Evolutionary conservation across 2,113 vertebrate species (phyloP), one percentile per base, ranked within the genome.

Genomic region (Siniperca chuatsi): DNA sequence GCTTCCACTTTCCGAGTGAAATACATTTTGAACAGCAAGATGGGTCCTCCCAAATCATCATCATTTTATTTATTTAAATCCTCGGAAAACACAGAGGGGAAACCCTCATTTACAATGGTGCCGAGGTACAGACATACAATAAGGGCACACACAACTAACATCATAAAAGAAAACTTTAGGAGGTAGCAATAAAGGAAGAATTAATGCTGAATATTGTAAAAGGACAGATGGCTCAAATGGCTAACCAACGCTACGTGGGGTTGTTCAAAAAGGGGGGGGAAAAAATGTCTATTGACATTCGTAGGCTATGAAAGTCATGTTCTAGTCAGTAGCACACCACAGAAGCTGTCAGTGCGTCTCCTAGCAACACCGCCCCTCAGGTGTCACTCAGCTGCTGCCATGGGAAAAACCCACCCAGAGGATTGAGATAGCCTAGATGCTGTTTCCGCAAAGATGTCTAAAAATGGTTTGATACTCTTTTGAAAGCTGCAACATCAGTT

Each of bases 321-420:
- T 18, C 11, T 29, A 29, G 29, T 29, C 1, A 29, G 29, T 29
- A 29, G 29, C 29, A 29, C 29, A 29, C 29, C 44, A 69, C 12
- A 2, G 29, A 81, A 20, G 46, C 10, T 71, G 44, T 25, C n/a
- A 18, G 23, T 7, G 15, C 1, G 9, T 77, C 61, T 81, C 58
- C 37, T 72, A 58, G 70, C 70, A 81, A 81, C 52, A 7, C 18
- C 20, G 4, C 13, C 65, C 50, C 12, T 7, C 33, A 71, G 20
- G 61, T 60, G 50, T 75, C 61, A 69, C n/a, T 75, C 65, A 72
- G 35, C 12, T 66, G 46, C 55, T 68, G 62, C 37, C 61, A 10
- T 57, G 33, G 50, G 60, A 66, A 70, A 87, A 68, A 55, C n/a
- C 55, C 57, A 79, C 37, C 4, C 3, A 40, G 18, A 67, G 50